Conservation (phyloP, 2,797 vertebrate genomes). For the Ispidina lecontei region DNA sequence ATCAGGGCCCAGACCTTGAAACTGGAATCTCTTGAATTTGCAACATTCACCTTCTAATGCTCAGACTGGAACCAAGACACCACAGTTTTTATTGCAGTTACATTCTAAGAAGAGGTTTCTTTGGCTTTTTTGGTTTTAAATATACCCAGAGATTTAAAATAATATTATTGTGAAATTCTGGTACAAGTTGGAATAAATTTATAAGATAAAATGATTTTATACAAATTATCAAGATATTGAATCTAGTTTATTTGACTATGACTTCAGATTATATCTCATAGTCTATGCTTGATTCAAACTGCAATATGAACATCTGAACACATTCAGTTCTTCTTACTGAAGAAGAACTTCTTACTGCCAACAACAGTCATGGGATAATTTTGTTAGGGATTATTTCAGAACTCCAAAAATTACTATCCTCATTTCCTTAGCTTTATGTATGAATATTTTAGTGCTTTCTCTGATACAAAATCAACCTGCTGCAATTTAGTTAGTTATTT, state of each 20-base stretch:
- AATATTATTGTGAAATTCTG: neutral
- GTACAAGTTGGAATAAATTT: neutral
- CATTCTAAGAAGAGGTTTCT: neutral
- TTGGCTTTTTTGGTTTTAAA: neutral
- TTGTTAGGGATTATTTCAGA: conserved; percentile 7
- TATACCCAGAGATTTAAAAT: neutral
- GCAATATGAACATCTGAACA: neutral
- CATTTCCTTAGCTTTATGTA: neutral
- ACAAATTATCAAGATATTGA: neutral
- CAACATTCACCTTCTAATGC: neutral
- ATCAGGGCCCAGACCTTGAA: neutral
- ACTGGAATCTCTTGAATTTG: neutral
- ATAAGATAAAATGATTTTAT: neutral
- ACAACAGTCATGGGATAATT: neutral
- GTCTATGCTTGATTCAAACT: neutral
- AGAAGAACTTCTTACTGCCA: neutral
- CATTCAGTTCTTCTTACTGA: neutral
- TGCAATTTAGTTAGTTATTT: neutral
- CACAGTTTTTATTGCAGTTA: neutral
- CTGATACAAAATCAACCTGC: neutral
- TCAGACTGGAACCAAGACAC: neutral
- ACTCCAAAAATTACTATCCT: neutral
- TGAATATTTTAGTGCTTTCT: neutral
- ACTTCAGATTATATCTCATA: neutral
- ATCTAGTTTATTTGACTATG: neutral